Evolutionary conservation across 2,888 invertebrate species (phyloP).

Genomic region (Oscheius sp.): DNA sequence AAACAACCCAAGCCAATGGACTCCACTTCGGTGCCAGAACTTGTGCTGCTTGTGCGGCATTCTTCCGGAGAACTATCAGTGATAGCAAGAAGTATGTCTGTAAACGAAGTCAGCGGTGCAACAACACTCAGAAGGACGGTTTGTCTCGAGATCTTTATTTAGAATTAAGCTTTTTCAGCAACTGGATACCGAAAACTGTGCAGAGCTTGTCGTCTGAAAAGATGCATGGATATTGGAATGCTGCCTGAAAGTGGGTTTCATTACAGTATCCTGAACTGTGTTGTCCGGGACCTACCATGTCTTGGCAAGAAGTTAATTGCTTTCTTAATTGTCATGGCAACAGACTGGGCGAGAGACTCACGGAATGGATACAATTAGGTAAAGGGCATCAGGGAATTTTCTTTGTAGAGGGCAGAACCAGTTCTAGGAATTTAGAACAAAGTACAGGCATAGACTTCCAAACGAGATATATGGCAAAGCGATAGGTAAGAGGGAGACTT

Average conservation of each 20-base stretch:
- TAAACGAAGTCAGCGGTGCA: slow-evolving; percentile 68
- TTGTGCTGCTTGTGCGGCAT: slow-evolving; percentile 72
- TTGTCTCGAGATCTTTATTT: background rate
- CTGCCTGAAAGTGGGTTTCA: slow-evolving; percentile 67
- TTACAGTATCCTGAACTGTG: background rate
- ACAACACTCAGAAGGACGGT: slow-evolving; percentile 61
- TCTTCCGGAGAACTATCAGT: slow-evolving; percentile 65
- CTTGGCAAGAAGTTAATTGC: background rate
- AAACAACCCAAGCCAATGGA: slow-evolving; percentile 69
- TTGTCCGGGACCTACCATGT: too few species aligned
- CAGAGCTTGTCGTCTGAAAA: slow-evolving; percentile 66
- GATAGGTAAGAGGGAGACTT: too few species aligned
- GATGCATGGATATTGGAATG: slow-evolving; percentile 70
- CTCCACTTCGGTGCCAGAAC: slow-evolving; percentile 71
- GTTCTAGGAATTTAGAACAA: too few species aligned
- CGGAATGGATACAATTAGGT: background rate
- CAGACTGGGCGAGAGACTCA: background rate
- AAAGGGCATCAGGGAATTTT: background rate
- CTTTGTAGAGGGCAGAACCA: too few species aligned
- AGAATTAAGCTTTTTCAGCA: slow-evolving; percentile 44
- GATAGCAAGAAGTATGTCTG: slow-evolving; percentile 69
- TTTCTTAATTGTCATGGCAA: slow-evolving; percentile 10
- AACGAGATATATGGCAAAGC: too few species aligned
- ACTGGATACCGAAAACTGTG: slow-evolving; percentile 72
- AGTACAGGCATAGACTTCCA: too few species aligned